Percentiles rank a stretch among this genome's conserved stretches.
Conservation (phyloP, 2,888 invertebrate species). For the Drosophila phalerata region DNA sequence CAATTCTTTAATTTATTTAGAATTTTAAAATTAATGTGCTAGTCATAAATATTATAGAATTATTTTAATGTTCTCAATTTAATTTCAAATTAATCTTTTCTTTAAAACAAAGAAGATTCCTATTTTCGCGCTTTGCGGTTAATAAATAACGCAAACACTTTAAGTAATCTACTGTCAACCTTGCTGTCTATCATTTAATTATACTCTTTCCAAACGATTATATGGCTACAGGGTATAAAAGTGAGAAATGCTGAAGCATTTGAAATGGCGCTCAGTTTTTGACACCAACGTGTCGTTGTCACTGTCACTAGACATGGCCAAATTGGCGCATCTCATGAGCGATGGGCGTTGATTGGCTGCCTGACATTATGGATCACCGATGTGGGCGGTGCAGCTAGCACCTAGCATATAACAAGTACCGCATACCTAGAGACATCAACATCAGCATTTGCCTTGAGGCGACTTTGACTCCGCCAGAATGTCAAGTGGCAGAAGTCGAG, state of each 20-base stretch:
- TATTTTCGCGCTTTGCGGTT: background rate
- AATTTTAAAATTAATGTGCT: too few relatives aligned
- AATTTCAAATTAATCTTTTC: too few relatives aligned
- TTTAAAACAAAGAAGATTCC: too few relatives aligned
- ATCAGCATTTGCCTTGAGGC: constrained; percentile 18
- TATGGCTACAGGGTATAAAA: constrained; percentile 16
- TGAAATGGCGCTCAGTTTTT: constrained; percentile 55
- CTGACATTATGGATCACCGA: constrained; percentile 67
- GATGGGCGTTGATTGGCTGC: constrained; percentile 73
- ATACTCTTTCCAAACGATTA: background rate
- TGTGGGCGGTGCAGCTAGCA: constrained; percentile 41
- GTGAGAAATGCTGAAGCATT: constrained; percentile 32
- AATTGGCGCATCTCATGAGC: constrained; percentile 75
- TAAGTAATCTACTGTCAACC: background rate
- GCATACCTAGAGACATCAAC: constrained; percentile 20
- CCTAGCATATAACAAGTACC: constrained; percentile 9
- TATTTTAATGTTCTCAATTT: too few relatives aligned
- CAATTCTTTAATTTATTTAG: too few relatives aligned
- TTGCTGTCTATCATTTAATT: background rate
- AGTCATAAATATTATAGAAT: too few relatives aligned
- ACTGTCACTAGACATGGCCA: constrained; percentile 73
- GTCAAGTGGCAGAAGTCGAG: constrained; percentile 58
- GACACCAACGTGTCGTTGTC: constrained; percentile 66
- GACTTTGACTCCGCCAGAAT: constrained; percentile 42
- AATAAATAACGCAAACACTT: background rate